Conservation (phyloP, 1,140 invertebrate genomes). For the roundworm (Caenorhabditis elegans) region WBcel235 BX284604.4:11677501-11678000, state of each 20-base stretch:
- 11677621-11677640: slow-evolving; percentile 26
- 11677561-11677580: slow-evolving; percentile 13
- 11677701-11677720: slow-evolving; percentile 24
- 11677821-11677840: not conserved
- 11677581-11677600: slow-evolving; percentile 36
- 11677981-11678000: not conserved
- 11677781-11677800: not conserved
- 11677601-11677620: slow-evolving; percentile 41
- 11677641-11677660: slow-evolving; percentile 12
- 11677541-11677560: slow-evolving; percentile 38
- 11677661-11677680: not conserved
- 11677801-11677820: not conserved
- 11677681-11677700: not conserved
- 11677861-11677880: not conserved
- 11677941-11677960: slow-evolving; percentile 5
- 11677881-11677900: not conserved
- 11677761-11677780: slow-evolving; percentile 28
- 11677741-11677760: too few species aligned
- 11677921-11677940: not conserved
- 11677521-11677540: slow-evolving; percentile 28
- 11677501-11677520: slow-evolving; percentile 18
- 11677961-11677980: slow-evolving; percentile 2
- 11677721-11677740: not conserved
- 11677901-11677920: not conserved
- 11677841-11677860: slow-evolving; percentile 11